Percentiles rank a stretch among this genome's conserved stretches.
Conservation (phyloP, 2,888 invertebrate species). For the Cerastis rubricosa region DNA sequence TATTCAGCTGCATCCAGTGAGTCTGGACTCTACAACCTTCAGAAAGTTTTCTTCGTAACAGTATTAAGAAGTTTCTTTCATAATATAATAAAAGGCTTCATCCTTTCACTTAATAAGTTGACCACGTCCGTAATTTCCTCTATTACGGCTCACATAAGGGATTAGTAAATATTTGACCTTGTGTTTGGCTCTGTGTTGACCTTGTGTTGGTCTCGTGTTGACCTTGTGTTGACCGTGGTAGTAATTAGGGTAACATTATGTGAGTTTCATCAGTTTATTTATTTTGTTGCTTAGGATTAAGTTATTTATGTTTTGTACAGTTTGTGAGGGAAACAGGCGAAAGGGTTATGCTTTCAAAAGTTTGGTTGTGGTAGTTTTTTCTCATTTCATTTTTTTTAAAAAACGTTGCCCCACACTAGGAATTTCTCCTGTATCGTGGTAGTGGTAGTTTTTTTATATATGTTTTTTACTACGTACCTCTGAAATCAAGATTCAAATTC, state of each 20-base stretch:
- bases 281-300: slow-evolving; percentile 8
- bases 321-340: background rate
- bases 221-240: background rate
- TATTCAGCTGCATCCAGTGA: background rate
- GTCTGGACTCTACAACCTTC: background rate
- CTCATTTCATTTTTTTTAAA: no score
- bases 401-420: no score
- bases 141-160: background rate
- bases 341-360: background rate
- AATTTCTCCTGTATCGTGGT: no score
- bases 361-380: background rate
- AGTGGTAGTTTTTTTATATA: no score
- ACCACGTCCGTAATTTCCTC: slow-evolving; percentile 15
- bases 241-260: slow-evolving; percentile 32
- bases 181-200: background rate
- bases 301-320: slow-evolving; percentile 9
- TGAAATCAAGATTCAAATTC: no score
- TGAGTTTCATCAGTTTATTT: slow-evolving; percentile 21
- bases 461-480: no score
- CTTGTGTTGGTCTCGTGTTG: slow-evolving; percentile 10
- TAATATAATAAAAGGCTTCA: background rate
- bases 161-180: slow-evolving; percentile 29
- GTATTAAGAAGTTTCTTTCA: background rate
- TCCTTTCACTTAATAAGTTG: slow-evolving; percentile 7
- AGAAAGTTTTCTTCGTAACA: background rate